A percentile compares a stretch with the other conserved stretches of the same genome.
These are phyloP conservation scores for Coleophora flavipennella DNA, from an alignment of 2,888 invertebrate species.

Conservation along the genomic window DNA sequence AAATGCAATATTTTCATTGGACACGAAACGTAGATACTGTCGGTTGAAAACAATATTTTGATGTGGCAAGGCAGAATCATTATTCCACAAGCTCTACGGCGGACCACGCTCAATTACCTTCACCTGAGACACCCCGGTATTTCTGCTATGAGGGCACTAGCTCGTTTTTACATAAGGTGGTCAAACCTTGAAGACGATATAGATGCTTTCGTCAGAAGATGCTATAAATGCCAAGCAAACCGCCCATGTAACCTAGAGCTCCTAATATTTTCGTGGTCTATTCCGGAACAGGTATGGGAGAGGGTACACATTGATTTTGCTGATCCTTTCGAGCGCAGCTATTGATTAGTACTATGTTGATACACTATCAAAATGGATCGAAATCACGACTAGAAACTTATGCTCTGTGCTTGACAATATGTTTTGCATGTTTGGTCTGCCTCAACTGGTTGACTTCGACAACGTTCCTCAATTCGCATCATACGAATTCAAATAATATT, in stretches of 20 bases:
- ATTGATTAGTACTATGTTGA: constrained; percentile 2
- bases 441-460: background rate
- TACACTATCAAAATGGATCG: constrained; percentile 3
- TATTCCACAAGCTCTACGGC: background rate
- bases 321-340: constrained; percentile 1
- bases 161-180: constrained; percentile 9
- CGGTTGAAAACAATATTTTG: background rate
- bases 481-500: background rate
- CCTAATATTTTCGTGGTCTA: constrained; percentile 2
- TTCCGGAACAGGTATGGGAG: constrained; percentile 1
- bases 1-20: background rate
- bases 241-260: background rate
- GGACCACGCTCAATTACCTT: background rate
- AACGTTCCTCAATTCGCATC: constrained; percentile 1
- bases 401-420: background rate
- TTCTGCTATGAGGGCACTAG: constrained; percentile 1
- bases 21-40: background rate
- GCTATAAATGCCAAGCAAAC: background rate
- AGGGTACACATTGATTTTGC: constrained; percentile 3
- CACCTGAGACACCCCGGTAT: constrained; percentile 1
- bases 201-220: background rate
- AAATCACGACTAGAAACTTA: background rate
- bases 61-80: background rate
- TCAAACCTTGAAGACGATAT: constrained; percentile 4
- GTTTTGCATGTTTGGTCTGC: background rate